Evolutionary conservation across 2,888 invertebrate genomes (phyloP).

Genomic region (Marronus borbonicus): DNA sequence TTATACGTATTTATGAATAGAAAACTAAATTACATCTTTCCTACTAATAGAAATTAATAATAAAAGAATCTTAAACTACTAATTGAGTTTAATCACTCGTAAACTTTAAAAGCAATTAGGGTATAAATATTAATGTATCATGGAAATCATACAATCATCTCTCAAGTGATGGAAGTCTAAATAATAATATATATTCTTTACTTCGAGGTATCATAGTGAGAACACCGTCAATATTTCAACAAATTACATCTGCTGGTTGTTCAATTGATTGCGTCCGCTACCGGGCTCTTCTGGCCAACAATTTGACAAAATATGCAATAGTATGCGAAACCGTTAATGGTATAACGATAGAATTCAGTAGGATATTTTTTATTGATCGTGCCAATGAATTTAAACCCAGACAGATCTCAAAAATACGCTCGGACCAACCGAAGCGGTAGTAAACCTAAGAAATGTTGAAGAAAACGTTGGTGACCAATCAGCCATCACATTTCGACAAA

Average conservation of each 20-base stretch:
- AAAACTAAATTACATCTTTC: neutral
- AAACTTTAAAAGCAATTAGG: constrained; percentile 13
- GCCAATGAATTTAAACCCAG: no score
- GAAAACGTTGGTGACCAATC: no score
- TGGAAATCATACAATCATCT: constrained; percentile 42
- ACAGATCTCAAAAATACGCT: no score
- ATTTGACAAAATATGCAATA: no score
- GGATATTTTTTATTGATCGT: no score
- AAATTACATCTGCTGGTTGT: constrained; percentile 16
- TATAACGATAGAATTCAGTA: no score
- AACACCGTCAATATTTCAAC: neutral
- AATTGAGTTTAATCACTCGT: constrained; percentile 26
- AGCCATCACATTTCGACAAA: no score
- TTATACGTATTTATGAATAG: neutral
- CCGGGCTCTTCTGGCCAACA: no score
- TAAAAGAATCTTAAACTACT: constrained; percentile 13
- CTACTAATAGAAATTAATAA: neutral
- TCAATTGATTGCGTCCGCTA: no score
- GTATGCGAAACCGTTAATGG: no score
- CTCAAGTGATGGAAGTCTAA: constrained; percentile 10
- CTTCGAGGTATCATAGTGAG: constrained; percentile 6
- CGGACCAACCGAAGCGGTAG: no score
- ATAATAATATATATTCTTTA: constrained; percentile 3
- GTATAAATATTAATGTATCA: constrained; percentile 23
- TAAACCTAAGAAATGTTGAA: no score